Evolutionary conservation across 1,140 invertebrate genomes (phyloP).

Genomic region (Leptonema lineaticorne): DNA sequence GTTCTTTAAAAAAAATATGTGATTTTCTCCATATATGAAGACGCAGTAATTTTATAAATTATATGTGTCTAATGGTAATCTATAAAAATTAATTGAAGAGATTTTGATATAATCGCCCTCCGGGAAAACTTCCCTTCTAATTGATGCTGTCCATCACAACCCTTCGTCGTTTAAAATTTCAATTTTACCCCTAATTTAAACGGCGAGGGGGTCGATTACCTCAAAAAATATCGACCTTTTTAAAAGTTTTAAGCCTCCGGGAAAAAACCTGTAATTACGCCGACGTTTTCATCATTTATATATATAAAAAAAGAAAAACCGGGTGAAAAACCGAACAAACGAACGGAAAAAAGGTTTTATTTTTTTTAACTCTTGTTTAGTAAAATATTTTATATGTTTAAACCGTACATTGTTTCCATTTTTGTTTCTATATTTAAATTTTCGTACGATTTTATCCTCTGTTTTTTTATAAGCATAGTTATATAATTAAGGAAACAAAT

Average conservation of each 20-base stretch:
- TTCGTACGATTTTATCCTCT: too few relatives aligned
- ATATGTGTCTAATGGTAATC: too few relatives aligned
- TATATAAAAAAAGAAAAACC: too few relatives aligned
- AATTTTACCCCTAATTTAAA: not conserved
- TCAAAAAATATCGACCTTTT: conserved; percentile 11
- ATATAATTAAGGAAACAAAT: too few relatives aligned
- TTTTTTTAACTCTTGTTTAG: not conserved
- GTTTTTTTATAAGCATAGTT: too few relatives aligned
- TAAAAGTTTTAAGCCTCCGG: conserved; percentile 13
- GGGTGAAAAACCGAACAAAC: too few relatives aligned
- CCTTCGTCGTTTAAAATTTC: conserved; percentile 7
- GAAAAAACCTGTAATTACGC: conserved; percentile 7
- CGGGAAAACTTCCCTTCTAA: conserved; percentile 1
- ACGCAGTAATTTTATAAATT: too few relatives aligned
- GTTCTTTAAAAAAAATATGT: too few relatives aligned
- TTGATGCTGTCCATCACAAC: conserved; percentile 12
- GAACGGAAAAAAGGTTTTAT: not conserved
- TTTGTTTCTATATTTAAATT: too few relatives aligned
- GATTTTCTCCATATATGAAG: too few relatives aligned
- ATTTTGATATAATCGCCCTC: conserved; percentile 4
- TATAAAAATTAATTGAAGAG: conserved; percentile 15
- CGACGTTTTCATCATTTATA: conserved; percentile 4
- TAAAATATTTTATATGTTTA: too few relatives aligned
- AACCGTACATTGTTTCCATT: too few relatives aligned
- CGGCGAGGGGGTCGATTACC: not conserved